A percentile compares a stretch with the other conserved stretches of the same genome.
Evolutionary conservation across 2,888 invertebrate genomes (phyloP).

Genomic region (Hypomecis atomaria): DNA sequence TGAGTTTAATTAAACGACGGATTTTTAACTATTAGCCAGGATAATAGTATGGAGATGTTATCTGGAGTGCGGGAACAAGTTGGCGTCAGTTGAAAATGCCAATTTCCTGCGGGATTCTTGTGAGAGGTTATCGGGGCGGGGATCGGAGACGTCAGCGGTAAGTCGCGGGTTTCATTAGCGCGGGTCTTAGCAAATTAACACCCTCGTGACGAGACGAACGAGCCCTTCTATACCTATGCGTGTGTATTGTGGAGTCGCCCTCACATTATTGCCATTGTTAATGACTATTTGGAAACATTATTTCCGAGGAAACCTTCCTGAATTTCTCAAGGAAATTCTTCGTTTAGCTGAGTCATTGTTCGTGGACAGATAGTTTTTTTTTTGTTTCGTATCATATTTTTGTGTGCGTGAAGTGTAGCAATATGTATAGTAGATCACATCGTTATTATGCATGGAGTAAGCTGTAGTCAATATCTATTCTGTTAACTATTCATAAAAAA

Average conservation of each 20-base stretch:
- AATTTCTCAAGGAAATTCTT: constrained; percentile 9
- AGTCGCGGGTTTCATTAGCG: constrained; percentile 80
- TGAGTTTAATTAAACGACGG: constrained; percentile 60
- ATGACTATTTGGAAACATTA: constrained; percentile 59
- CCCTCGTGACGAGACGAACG: constrained; percentile 70
- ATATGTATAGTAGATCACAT: no score
- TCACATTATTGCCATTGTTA: constrained; percentile 65
- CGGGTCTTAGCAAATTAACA: constrained; percentile 80
- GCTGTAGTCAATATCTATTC: no score
- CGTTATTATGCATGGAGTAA: no score
- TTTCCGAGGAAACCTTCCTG: constrained; percentile 34
- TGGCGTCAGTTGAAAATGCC: constrained; percentile 69
- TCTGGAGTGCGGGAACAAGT: constrained; percentile 58
- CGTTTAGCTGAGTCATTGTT: neutral
- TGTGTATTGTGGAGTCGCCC: constrained; percentile 51
- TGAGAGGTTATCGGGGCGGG: constrained; percentile 70
- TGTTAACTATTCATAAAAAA: no score
- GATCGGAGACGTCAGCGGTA: constrained; percentile 73
- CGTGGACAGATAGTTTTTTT: neutral
- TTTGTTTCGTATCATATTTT: neutral
- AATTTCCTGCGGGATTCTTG: constrained; percentile 81
- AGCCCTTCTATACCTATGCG: constrained; percentile 47
- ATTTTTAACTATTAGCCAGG: constrained; percentile 47
- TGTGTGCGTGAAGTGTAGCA: no score
- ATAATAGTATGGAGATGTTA: constrained; percentile 58